phyloP scores from a whole-genome alignment of 2,888 invertebrate species.

The Platerodrilus igneus region DNA sequence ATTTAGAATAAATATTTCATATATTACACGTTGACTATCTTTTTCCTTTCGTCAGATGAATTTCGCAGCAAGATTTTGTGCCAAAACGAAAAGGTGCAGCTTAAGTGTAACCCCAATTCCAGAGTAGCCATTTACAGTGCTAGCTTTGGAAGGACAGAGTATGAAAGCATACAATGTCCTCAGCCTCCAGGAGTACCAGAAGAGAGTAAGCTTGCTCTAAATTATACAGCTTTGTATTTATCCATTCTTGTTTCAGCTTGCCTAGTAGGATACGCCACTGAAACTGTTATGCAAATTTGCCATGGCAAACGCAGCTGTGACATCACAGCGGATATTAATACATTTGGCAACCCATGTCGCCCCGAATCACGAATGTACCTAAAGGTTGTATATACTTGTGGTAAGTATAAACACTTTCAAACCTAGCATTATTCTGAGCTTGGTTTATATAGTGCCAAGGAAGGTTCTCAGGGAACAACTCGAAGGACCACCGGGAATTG shows the following conservation, averaged over 20 bases:
- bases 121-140: constrained; percentile 91
- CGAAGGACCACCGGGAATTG: constrained; percentile 72
- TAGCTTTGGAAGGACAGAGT: constrained; percentile 83
- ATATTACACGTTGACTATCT: too few species aligned
- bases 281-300: constrained; percentile 82
- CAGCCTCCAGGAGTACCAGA: constrained; percentile 81
- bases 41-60: constrained; percentile 82
- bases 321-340: constrained; percentile 72
- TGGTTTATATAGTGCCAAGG: constrained; percentile 67
- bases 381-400: constrained; percentile 83
- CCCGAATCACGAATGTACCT: constrained; percentile 76
- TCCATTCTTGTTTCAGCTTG: constrained; percentile 80
- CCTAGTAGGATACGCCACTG: constrained; percentile 83
- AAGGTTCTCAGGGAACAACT: constrained; percentile 78
- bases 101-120: constrained; percentile 82
- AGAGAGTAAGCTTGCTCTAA: constrained; percentile 83
- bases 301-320: constrained; percentile 79
- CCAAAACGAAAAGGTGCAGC: constrained; percentile 81
- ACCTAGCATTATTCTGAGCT: not conserved
- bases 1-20: too few species aligned
- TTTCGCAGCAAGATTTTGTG: constrained; percentile 92
- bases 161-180: constrained; percentile 81
- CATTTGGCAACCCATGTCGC: constrained; percentile 79
- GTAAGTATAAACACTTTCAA: constrained; percentile 54
- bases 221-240: constrained; percentile 12